A percentile compares a stretch with the other conserved stretches of the same genome.
These are phyloP conservation scores for Camponotus fellah DNA, from an alignment of 2,888 invertebrate species.

Conservation along the genomic window DNA sequence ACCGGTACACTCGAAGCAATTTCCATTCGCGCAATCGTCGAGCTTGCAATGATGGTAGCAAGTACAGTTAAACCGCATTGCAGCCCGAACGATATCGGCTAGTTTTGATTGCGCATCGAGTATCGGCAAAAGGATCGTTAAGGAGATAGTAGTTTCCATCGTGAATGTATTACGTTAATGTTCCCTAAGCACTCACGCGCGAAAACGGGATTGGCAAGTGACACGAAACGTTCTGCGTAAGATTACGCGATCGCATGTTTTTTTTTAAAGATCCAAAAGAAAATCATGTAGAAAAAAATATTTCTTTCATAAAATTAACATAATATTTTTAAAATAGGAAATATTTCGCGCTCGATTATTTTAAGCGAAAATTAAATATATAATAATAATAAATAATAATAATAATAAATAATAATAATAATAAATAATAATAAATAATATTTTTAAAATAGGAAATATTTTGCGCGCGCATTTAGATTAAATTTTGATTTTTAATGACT, in stretches of 20 bases:
- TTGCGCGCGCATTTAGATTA: neutral
- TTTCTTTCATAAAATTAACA: neutral
- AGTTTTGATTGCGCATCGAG: slow-evolving; percentile 35
- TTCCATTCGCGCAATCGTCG: slow-evolving; percentile 59
- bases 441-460: too few relatives aligned
- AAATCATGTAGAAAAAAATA: neutral
- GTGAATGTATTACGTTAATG: slow-evolving; percentile 28
- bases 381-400: too few relatives aligned
- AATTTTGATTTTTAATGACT: neutral
- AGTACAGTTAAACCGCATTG: slow-evolving; percentile 48
- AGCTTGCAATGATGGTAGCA: slow-evolving; percentile 61
- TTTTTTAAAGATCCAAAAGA: neutral
- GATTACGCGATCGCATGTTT: neutral
- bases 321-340: neutral
- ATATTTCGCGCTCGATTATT: too few relatives aligned
- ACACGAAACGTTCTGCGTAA: neutral
- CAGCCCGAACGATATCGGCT: slow-evolving; percentile 28
- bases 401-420: too few relatives aligned
- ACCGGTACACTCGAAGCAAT: slow-evolving; percentile 62
- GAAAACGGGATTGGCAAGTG: neutral
- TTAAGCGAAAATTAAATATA: too few relatives aligned
- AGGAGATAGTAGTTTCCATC: slow-evolving; percentile 17
- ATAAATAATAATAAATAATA: too few relatives aligned
- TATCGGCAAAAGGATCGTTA: neutral
- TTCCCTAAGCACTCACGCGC: neutral